Evolutionary conservation across 2,797 vertebrate genomes (phyloP), one percentile per base, ranked within the genome.

Genomic region (Coranthus polyacanthus): DNA sequence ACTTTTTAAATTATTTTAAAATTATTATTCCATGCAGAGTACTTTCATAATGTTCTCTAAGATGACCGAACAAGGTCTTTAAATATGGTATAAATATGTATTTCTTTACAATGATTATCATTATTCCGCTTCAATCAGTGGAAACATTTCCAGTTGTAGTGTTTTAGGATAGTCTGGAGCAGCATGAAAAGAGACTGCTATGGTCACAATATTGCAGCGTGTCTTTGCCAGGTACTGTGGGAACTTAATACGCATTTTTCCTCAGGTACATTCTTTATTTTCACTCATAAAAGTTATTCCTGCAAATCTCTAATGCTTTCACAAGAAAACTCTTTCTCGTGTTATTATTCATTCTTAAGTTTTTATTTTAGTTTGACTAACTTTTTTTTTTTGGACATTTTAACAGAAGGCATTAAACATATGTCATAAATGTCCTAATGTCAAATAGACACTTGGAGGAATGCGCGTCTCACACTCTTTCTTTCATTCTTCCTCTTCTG

Each of bases 171-270:
- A 24, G 52, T 18, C n/a, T n/a, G 39, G 41, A 49, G 53, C 36
- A 24, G 29, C 29, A 32, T 9, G n/a, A n/a, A n/a, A n/a, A n/a
- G n/a, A 32, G 9, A 29, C 58, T 52, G 26, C 41, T 20, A 4
- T 29, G 42, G 41, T 52, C 2, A 6, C 18, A 37, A 57, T 15
- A 38, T 18, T 47, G 26, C 21, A 42, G 34, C 22, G 12, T 52
- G 34, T 52, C 42, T 62, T 49, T 45, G 58, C 62, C n/a, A 36
- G 53, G 41, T 61, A 29, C 32, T 12, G 34, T 44, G 15, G 34
- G 51, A 68, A 71, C 64, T 57, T 49, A 72, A 55, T 21, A 47
- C 39, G 47, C 55, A 68, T 54, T 47, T 6, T 12, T 68, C 16
- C n/a, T 37, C 1, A 38, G 4, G 21, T n/a, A 52, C 5, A 29